Base-by-base conservation (phyloP, 2,888 invertebrate species). In the Fragum fragum region DNA sequence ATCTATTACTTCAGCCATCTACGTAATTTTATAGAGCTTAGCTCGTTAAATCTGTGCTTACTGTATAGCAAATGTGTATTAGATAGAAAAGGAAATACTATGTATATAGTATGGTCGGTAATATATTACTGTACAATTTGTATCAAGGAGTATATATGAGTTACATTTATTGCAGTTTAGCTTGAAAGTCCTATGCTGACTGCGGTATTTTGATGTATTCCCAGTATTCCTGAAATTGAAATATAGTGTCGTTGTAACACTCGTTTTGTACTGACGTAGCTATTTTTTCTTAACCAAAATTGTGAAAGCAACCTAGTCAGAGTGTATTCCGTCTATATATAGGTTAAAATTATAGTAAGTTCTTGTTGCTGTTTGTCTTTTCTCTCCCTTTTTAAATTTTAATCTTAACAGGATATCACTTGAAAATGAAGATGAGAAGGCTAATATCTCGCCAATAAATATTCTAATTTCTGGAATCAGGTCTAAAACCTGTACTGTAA, bases 91-190 rank as follows among this genome's bases (percentile, higher is more conserved):
- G 32, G 9, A 6, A 36, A 6, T 36, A 36, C 9, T 36, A 36
- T 6, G 9, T 36, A 6, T 3, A 36, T 36, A 36, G 9, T 36
- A 36, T 36, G 9, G 9, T 36, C 5, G 9, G 32, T n/a, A n/a
- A n/a, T n/a, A n/a, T n/a, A n/a, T n/a, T n/a, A n/a, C n/a, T n/a
- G n/a, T n/a, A n/a, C n/a, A n/a, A n/a, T n/a, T n/a, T n/a, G n/a
- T n/a, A n/a, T n/a, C n/a, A n/a, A n/a, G n/a, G n/a, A n/a, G n/a
- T n/a, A n/a, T n/a, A n/a, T n/a, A n/a, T n/a, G n/a, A n/a, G n/a
- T n/a, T n/a, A n/a, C n/a, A n/a, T n/a, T n/a, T n/a, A n/a, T 39
- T 39, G 47, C 47, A 47, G 47, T 47, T 47, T 47, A 47, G 47
- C 47, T 47, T 47, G 47, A 16, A 1, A 18, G 2, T 9, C n/a